Evolutionary conservation across 2,888 invertebrate genomes (phyloP), one percentile per base, ranked within the genome.

Genomic region (Epinotia brunnichana): DNA sequence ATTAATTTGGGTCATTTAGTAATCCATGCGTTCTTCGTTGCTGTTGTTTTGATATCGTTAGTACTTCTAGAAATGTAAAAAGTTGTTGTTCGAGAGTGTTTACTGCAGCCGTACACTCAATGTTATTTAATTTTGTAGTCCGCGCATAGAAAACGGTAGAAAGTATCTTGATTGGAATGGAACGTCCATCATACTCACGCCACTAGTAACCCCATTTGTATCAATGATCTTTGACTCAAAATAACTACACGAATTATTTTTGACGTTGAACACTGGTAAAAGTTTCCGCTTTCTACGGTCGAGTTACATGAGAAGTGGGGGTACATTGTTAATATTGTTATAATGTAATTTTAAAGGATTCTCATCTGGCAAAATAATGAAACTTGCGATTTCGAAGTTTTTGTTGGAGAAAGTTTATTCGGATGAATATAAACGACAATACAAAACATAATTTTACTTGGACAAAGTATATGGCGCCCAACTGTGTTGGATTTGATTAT

Each of bases 221-320:
- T 44, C 66, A 24, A 64, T 60, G 59, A 66, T 66, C 70, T 71
- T 66, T 60, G 66, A 24, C 53, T 71, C 59, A 15, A 51, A 57
- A 57, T 24, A 24, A 39, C 35, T 29, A 51, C 66, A 66, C 41
- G 41, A 66, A 66, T 54, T 54, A n/a, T 39, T 56, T 41, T 21
- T 66, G 54, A 56, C 41, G 41, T 53, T 19, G 19, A 54, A 64
- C 64, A 64, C 56, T 41, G 41, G 57, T 17, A 67, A 63, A 57
- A 70, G 57, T 70, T 63, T 44, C 15, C 29, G 19, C 35, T 64
- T 64, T 64, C 64, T 64, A 64, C 39, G 13, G 5, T 19, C 17
- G 15, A 39, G 41, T 13, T n/a, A n/a, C n/a, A 41, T 41, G 41
- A 41, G 41, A 41, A 41, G 21, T 10, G 21, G 5, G 53, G 15